A percentile compares a stretch with the other conserved stretches of the same genome.
Conservation (phyloP, 2,113 vertebrate genomes). For the Megaleporinus macrocephalus region DNA sequence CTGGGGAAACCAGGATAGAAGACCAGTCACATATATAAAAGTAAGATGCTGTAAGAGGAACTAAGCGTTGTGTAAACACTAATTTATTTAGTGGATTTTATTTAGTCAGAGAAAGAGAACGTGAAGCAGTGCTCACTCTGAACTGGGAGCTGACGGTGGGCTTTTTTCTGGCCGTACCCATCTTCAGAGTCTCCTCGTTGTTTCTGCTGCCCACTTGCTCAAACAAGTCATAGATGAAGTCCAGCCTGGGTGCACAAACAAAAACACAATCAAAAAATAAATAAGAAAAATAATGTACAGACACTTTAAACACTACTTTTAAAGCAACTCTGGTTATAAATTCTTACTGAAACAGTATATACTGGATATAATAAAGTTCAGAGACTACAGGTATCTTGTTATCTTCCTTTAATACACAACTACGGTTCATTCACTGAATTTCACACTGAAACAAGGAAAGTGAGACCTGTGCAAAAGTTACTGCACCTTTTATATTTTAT, state of each 20-base stretch:
- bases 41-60: not conserved
- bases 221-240: slow-evolving; percentile 95
- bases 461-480: no score
- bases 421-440: no score
- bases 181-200: slow-evolving; percentile 87
- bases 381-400: no score
- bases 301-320: not conserved
- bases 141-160: slow-evolving; percentile 95
- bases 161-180: slow-evolving; percentile 90
- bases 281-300: not conserved
- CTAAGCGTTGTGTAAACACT: no score
- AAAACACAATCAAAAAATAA: slow-evolving; percentile 2
- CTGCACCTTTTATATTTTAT: no score
- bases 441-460: no score
- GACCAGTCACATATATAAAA: not conserved
- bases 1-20: slow-evolving; percentile 65
- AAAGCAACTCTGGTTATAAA: not conserved
- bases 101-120: not conserved
- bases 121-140: slow-evolving; percentile 78
- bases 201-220: slow-evolving; percentile 89
- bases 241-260: slow-evolving; percentile 76
- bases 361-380: no score
- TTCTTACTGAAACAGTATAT: no score
- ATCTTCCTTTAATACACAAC: no score
- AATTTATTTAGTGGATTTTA: no score